A percentile compares a stretch with the other conserved stretches of the same genome.
phyloP scores from a whole-genome alignment of 1,140 invertebrate genomes.

The Drosophila triauraria region DNA sequence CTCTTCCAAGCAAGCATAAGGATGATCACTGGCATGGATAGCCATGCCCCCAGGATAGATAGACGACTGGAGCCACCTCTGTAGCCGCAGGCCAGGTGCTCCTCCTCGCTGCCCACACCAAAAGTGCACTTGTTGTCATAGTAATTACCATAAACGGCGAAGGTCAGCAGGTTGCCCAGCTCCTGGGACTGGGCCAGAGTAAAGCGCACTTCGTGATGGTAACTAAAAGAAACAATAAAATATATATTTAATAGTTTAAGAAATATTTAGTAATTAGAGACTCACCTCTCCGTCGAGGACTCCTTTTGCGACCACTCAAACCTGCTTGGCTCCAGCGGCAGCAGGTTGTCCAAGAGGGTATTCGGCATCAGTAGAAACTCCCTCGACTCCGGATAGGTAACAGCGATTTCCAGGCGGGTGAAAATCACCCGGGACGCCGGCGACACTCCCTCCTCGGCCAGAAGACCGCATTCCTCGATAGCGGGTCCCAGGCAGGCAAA shows the following conservation, averaged over 20 bases:
- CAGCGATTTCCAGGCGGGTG: constrained; percentile 43
- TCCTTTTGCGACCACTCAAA: constrained; percentile 53
- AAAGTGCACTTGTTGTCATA: constrained; percentile 62
- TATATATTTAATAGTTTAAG: background rate
- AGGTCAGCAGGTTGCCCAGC: constrained; percentile 62
- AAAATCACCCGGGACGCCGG: constrained; percentile 40
- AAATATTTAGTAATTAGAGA: too few species aligned
- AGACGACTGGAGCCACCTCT: background rate
- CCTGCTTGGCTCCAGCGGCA: constrained; percentile 59
- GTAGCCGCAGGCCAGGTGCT: constrained; percentile 52
- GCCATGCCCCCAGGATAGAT: background rate
- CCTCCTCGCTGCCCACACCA: constrained; percentile 7
- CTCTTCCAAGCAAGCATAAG: background rate
- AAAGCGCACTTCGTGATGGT: constrained; percentile 40
- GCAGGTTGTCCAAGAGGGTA: constrained; percentile 51
- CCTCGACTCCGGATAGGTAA: constrained; percentile 41
- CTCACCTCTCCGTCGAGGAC: constrained; percentile 23
- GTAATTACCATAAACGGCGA: constrained; percentile 77
- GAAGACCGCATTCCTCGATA: constrained; percentile 59
- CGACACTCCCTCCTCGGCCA: background rate
- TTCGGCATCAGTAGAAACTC: constrained; percentile 59
- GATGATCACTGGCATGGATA: constrained; percentile 4
- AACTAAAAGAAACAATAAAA: constrained; percentile 27
- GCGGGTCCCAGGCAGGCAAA: constrained; percentile 62
- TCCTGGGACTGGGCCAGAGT: constrained; percentile 14